phyloP scores from a whole-genome alignment of 1,140 invertebrate genomes.

The Linepithema humile region DNA sequence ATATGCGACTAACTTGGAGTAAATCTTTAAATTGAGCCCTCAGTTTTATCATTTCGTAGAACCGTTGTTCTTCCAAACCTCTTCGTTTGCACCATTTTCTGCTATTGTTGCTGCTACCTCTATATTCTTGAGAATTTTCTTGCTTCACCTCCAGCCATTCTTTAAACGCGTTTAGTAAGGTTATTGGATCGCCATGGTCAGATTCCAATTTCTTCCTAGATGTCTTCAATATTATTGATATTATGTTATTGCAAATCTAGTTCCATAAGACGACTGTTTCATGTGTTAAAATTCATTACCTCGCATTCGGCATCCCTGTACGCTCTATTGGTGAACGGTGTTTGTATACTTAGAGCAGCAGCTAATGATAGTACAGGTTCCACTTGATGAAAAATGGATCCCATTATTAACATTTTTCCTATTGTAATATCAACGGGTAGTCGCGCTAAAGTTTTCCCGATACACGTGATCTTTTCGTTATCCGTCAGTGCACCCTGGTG shows the following conservation, averaged over 20 bases:
- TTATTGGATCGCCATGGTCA: slow-evolving; percentile 98
- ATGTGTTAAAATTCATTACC: slow-evolving; percentile 80
- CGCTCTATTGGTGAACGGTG: slow-evolving; percentile 95
- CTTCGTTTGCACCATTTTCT: slow-evolving; percentile 94
- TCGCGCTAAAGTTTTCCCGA: slow-evolving; percentile 94
- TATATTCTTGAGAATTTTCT: slow-evolving; percentile 76
- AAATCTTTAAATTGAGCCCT: slow-evolving; percentile 95
- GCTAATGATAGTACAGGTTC: slow-evolving; percentile 96
- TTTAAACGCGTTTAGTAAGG: slow-evolving; percentile 94
- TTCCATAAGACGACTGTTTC: slow-evolving; percentile 12
- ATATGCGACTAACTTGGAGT: slow-evolving; percentile 86
- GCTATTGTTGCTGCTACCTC: slow-evolving; percentile 82
- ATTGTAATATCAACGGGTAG: slow-evolving; percentile 97
- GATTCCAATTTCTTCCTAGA: slow-evolving; percentile 93
- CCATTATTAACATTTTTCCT: slow-evolving; percentile 98
- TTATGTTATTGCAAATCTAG: slow-evolving; percentile 8
- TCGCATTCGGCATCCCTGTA: slow-evolving; percentile 93
- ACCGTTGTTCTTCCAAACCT: slow-evolving; percentile 97
- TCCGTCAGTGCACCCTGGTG: slow-evolving; percentile 92
- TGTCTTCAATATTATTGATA: slow-evolving; percentile 84
- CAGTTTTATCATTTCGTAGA: slow-evolving; percentile 98
- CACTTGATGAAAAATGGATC: slow-evolving; percentile 94
- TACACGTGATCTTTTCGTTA: slow-evolving; percentile 94
- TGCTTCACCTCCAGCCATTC: slow-evolving; percentile 95
- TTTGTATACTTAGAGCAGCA: slow-evolving; percentile 96